phyloP scores from a whole-genome alignment of 2,113 vertebrate genomes.

The Eretmochelys imbricata region DNA sequence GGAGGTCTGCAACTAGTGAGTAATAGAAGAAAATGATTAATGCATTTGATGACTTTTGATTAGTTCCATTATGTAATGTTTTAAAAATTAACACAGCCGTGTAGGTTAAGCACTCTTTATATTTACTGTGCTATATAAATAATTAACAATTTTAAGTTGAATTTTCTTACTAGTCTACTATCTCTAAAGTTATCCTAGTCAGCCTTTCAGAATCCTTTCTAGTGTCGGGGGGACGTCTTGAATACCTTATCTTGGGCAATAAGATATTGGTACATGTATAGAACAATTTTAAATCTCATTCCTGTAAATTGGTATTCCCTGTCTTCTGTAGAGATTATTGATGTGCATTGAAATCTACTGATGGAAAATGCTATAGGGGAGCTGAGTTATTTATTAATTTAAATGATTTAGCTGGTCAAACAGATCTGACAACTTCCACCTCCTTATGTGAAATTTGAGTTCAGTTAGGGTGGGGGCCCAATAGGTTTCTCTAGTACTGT shows the following conservation, averaged over 20 bases:
- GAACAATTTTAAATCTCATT: neutral
- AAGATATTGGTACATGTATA: neutral
- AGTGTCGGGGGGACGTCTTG: rapidly evolving
- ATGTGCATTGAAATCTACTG: rapidly evolving
- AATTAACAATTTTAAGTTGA: neutral
- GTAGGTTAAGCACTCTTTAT: neutral
- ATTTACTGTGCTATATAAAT: neutral
- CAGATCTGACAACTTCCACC: neutral
- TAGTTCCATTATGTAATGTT: neutral
- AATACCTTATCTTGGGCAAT: rapidly evolving
- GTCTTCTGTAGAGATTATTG: rapidly evolving
- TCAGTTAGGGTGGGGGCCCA: rapidly evolving
- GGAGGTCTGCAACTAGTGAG: neutral
- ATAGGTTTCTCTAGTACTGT: neutral
- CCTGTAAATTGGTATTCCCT: neutral
- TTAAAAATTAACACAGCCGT: neutral
- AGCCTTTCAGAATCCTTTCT: neutral
- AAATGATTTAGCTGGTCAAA: neutral
- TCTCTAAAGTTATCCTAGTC: rapidly evolving
- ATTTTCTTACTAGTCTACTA: neutral
- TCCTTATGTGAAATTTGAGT: neutral
- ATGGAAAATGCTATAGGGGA: rapidly evolving
- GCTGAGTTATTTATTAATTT: neutral
- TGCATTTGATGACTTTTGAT: neutral
- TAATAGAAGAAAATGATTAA: neutral